phyloP scores from a whole-genome alignment of 2,113 vertebrate species.

The Etia nguti region DNA sequence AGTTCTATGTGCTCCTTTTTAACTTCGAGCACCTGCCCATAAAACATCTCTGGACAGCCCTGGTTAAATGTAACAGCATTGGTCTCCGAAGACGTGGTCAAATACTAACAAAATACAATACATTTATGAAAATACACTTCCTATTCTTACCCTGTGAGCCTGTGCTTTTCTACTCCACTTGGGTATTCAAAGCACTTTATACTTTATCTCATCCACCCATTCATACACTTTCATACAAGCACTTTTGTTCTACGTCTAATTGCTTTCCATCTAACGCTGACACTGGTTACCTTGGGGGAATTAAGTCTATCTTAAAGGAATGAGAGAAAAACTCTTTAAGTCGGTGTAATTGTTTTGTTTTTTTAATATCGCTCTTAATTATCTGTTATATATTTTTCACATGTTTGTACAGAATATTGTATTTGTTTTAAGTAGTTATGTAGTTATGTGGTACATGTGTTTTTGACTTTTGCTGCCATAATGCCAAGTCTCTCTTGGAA shows the following conservation, averaged over 20 bases:
- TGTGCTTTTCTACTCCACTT: background rate
- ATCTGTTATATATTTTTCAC: background rate
- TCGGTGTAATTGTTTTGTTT: background rate
- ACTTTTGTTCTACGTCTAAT: background rate
- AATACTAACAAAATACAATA: background rate
- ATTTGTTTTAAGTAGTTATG: background rate
- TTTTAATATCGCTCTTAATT: background rate
- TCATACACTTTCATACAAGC: background rate
- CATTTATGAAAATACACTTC: background rate
- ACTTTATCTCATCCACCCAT: background rate
- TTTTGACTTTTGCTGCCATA: background rate
- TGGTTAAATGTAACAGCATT: background rate
- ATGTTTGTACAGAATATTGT: background rate
- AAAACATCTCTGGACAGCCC: background rate
- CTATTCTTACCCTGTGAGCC: background rate
- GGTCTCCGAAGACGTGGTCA: background rate
- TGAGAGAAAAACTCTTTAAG: background rate
- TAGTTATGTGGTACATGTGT: background rate
- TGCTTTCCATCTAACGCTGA: background rate
- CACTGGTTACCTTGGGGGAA: background rate
- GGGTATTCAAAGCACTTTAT: background rate
- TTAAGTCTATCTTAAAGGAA: background rate
- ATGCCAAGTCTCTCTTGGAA: background rate
- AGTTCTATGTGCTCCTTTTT: background rate
- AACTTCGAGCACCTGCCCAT: background rate